A percentile compares a stretch with the other conserved stretches of the same genome.
Evolutionary conservation across 2,797 vertebrate species (phyloP).

Genomic region (Dermochelys coriacea): DNA sequence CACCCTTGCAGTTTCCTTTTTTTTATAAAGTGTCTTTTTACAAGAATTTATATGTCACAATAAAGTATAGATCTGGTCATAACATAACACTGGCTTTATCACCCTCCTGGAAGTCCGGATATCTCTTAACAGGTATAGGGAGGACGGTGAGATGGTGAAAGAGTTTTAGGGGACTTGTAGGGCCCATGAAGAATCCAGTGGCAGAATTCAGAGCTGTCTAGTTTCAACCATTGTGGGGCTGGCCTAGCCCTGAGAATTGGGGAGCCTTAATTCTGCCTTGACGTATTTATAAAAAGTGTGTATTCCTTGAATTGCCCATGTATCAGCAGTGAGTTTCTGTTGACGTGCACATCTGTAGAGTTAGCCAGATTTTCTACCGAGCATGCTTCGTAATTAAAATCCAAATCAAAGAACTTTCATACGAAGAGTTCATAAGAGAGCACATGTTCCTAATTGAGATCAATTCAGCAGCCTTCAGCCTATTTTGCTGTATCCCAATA

Average conservation of each 20-base stretch:
- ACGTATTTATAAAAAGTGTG: not conserved
- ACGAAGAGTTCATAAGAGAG: not conserved
- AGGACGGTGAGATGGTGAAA: not conserved
- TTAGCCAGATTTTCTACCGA: not conserved
- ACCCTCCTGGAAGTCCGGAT: not conserved
- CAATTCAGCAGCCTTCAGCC: not conserved
- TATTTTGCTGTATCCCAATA: accelerated
- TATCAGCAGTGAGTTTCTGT: not conserved
- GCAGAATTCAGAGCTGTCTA: accelerated
- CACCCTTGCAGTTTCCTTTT: not conserved
- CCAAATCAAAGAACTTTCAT: accelerated
- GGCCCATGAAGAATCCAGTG: accelerated
- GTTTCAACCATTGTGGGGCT: not conserved
- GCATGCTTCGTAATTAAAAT: not conserved
- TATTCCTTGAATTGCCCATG: not conserved
- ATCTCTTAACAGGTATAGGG: not conserved
- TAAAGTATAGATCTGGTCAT: not conserved
- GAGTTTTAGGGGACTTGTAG: too few relatives aligned
- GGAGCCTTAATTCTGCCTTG: not conserved
- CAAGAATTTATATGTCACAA: not conserved
- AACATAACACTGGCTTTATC: not conserved
- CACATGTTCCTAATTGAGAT: not conserved
- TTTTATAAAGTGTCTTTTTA: not conserved
- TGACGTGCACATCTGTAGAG: not conserved
- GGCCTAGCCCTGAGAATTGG: not conserved